These are phyloP conservation scores for Lymantria monacha DNA, from an alignment of 2,888 invertebrate genomes.

Conservation along the genomic window DNA sequence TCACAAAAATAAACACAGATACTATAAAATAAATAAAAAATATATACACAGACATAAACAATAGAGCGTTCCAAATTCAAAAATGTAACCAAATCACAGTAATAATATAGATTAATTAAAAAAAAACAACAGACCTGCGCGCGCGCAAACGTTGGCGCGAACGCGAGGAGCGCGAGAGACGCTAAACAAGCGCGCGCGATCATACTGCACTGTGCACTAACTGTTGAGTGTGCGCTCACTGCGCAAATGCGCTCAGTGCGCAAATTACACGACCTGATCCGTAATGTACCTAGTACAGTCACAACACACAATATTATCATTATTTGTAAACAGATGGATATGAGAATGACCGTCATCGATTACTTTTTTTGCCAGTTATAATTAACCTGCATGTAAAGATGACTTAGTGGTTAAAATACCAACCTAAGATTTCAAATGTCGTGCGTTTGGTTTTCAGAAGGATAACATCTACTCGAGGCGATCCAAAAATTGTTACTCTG, in stretches of 20 bases:
- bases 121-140: conserved; percentile 46
- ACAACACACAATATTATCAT: background rate
- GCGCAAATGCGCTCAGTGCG: conserved; percentile 28
- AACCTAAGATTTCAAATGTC: too few species aligned
- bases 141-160: conserved; percentile 20
- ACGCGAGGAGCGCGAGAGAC: conserved; percentile 39
- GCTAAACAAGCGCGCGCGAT: conserved; percentile 42
- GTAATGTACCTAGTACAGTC: conserved; percentile 3
- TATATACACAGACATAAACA: background rate
- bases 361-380: background rate
- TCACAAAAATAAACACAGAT: too few species aligned
- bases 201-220: conserved; percentile 50
- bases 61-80: background rate
- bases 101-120: background rate
- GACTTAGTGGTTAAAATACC: background rate
- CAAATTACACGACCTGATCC: conserved; percentile 22
- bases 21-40: background rate
- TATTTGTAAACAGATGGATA: background rate
- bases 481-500: too few species aligned
- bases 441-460: too few species aligned
- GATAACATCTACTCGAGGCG: too few species aligned
- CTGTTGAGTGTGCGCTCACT: conserved; percentile 41
- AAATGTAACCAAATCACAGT: background rate
- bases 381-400: background rate
- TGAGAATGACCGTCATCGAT: background rate